phyloP scores from a whole-genome alignment of 2,113 vertebrate species.

The Daubentonia madagascariensis region DNA sequence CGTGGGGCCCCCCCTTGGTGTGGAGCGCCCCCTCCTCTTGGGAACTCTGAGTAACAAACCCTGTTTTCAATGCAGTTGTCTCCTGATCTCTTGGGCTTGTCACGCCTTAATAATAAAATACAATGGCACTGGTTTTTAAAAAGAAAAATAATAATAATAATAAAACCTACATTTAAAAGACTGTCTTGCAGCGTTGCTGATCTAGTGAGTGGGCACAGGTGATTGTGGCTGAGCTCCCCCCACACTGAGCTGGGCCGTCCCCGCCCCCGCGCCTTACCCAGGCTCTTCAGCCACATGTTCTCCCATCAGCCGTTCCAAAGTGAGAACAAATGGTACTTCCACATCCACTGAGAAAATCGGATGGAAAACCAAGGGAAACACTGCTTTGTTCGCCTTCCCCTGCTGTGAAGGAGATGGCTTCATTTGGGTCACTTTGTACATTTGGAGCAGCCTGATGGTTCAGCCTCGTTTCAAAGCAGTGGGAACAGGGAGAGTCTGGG shows the following conservation, averaged over 20 bases:
- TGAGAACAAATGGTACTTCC: not conserved
- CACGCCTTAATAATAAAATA: not conserved
- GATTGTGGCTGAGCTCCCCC: rapidly evolving
- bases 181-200: not conserved
- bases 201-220: rapidly evolving
- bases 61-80: not conserved
- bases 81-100: not conserved
- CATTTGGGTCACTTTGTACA: not conserved
- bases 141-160: too few species aligned
- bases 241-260: rapidly evolving
- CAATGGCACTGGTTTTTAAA: too few species aligned
- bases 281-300: not conserved
- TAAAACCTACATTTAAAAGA: not conserved
- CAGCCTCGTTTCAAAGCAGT: not conserved
- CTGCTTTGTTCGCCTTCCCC: not conserved
- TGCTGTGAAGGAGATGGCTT: not conserved
- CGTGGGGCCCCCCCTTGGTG: not conserved
- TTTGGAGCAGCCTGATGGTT: not conserved
- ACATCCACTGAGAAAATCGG: not conserved
- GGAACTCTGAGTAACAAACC: not conserved
- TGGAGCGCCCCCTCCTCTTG: not conserved
- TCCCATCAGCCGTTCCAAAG: not conserved
- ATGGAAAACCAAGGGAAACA: not conserved
- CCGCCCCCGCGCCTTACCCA: not conserved
- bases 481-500: not conserved